Conservation (phyloP, 2,888 invertebrate species). For the Chloroclystis v-ata region DNA sequence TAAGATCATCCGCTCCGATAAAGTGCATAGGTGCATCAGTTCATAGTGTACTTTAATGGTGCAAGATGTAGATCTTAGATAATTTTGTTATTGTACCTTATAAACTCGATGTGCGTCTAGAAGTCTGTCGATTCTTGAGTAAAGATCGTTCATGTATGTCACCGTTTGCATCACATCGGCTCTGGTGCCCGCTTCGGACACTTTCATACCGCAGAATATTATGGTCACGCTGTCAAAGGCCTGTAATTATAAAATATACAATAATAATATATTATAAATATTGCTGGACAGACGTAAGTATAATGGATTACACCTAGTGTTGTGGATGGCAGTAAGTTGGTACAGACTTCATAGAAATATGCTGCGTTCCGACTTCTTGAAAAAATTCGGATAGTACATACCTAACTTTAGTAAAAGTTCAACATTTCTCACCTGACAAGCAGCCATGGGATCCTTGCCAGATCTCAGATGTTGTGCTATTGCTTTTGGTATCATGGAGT, state of each 20-base stretch:
- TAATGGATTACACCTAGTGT: too few species aligned
- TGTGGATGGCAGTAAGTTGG: too few species aligned
- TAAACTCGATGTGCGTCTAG: constrained; percentile 91
- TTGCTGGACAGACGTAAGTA: too few species aligned
- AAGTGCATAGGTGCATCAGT: too few species aligned
- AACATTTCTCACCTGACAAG: constrained; percentile 78
- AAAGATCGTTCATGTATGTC: constrained; percentile 90
- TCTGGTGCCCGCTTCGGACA: constrained; percentile 60
- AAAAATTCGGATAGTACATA: too few species aligned
- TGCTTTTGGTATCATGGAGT: constrained; percentile 94
- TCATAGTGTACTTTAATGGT: too few species aligned
- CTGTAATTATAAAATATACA: constrained; percentile 62
- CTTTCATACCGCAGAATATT: constrained; percentile 86
- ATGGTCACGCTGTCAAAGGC: constrained; percentile 87
- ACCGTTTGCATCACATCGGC: constrained; percentile 86
- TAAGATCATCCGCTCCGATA: too few species aligned
- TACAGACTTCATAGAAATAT: too few species aligned
- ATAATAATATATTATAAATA: not conserved
- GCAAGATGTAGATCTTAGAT: too few species aligned
- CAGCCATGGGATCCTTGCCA: constrained; percentile 86
- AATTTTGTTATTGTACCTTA: constrained; percentile 78
- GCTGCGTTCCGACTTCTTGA: too few species aligned
- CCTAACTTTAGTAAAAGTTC: too few species aligned
- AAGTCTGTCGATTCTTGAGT: constrained; percentile 89
- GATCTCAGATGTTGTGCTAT: constrained; percentile 88